Percentiles rank a stretch among this genome's conserved stretches.
These are phyloP conservation scores for Drosophila setifemur DNA, from an alignment of 1,140 invertebrate species.

Conservation along the genomic window DNA sequence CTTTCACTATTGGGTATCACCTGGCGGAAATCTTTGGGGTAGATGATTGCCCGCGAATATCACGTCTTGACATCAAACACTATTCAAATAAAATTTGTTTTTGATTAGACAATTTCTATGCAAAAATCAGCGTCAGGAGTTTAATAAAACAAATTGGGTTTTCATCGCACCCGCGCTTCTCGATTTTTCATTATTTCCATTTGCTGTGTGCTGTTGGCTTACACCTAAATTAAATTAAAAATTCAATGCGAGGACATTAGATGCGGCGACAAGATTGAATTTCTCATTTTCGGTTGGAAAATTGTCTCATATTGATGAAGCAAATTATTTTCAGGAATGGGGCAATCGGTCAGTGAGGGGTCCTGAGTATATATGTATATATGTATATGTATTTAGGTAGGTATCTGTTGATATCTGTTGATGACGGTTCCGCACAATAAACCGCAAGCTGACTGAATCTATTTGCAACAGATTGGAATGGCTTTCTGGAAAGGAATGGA, in stretches of 20 bases:
- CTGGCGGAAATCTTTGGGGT: slow-evolving; percentile 19
- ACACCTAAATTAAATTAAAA: slow-evolving; percentile 48
- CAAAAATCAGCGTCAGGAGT: slow-evolving; percentile 38
- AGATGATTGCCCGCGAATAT: slow-evolving; percentile 12
- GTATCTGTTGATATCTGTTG: slow-evolving; percentile 17
- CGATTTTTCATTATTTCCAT: not conserved
- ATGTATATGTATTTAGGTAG: not conserved
- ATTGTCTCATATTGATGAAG: slow-evolving; percentile 17
- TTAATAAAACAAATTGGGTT: slow-evolving; percentile 49
- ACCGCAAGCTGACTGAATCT: slow-evolving; percentile 10
- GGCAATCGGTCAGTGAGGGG: not conserved
- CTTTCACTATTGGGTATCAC: slow-evolving; percentile 38
- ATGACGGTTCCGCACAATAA: not conserved
- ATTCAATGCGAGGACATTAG: slow-evolving; percentile 37
- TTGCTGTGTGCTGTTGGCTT: not conserved
- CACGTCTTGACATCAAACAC: slow-evolving; percentile 45
- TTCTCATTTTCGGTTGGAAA: slow-evolving; percentile 5
- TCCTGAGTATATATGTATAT: not conserved
- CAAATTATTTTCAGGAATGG: slow-evolving; percentile 13
- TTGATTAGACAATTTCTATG: slow-evolving; percentile 51
- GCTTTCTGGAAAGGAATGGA: not conserved
- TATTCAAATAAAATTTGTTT: slow-evolving; percentile 50
- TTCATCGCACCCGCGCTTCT: not conserved
- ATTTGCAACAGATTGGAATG: not conserved
- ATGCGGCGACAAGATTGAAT: slow-evolving; percentile 19